phyloP scores from a whole-genome alignment of 2,888 invertebrate genomes.

The Coelinius sp. region DNA sequence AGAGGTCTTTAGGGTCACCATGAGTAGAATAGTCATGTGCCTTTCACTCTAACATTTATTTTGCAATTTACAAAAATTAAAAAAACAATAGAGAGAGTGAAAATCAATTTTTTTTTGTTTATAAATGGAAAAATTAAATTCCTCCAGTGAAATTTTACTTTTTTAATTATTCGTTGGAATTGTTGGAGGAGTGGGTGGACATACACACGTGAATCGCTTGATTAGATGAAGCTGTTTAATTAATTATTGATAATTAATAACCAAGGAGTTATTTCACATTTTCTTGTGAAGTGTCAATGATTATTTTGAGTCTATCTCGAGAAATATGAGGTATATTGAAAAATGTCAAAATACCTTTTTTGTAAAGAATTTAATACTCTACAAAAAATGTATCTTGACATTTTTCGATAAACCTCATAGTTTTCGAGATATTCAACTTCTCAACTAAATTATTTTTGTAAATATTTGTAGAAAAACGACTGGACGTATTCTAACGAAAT shows the following conservation, averaged over 20 bases:
- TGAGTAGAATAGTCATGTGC: background rate
- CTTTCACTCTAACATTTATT: slow-evolving; percentile 6
- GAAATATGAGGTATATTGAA: no score
- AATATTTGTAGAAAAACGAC: slow-evolving; percentile 7
- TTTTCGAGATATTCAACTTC: background rate
- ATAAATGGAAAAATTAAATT: background rate
- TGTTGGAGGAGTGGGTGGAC: background rate
- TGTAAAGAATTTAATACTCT: no score
- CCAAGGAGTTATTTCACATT: slow-evolving; percentile 11
- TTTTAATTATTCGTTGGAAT: background rate
- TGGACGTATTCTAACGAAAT: background rate
- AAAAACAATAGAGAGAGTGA: background rate
- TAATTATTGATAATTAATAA: background rate
- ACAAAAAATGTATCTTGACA: no score
- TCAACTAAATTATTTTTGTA: background rate
- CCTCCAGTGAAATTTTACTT: background rate
- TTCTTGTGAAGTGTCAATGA: background rate
- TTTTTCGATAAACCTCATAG: no score
- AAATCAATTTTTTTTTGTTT: background rate
- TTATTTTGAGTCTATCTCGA: no score
- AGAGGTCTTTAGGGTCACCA: background rate
- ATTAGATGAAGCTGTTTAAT: background rate
- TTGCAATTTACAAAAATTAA: background rate
- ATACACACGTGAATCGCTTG: background rate
- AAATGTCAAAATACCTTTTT: no score